Conservation (phyloP, 1,140 invertebrate genomes). For the Armadillidium nasatum region DNA sequence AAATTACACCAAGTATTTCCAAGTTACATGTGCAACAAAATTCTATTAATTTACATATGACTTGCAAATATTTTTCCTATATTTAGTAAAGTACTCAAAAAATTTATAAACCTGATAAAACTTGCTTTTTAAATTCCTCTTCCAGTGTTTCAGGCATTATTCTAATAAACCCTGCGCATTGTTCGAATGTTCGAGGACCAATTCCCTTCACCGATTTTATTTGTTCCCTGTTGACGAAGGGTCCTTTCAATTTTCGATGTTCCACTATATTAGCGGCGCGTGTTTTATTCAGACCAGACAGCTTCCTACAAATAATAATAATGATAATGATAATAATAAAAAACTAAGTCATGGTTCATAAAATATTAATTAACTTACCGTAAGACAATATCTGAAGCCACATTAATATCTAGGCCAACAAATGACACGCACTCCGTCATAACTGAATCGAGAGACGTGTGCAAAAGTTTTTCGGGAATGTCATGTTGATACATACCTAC, state of each 20-base stretch:
- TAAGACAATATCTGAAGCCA: constrained; percentile 69
- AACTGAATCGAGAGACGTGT: constrained; percentile 65
- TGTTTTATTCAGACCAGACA: constrained; percentile 70
- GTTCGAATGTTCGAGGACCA: constrained; percentile 74
- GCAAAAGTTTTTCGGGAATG: constrained; percentile 68
- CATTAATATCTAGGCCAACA: constrained; percentile 86
- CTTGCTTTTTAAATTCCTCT: constrained; percentile 32
- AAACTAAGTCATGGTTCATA: background rate
- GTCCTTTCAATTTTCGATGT: constrained; percentile 63
- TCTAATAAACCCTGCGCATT: constrained; percentile 82
- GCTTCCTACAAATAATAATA: constrained; percentile 54
- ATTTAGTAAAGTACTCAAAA: too few relatives aligned
- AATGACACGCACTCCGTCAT: constrained; percentile 78
- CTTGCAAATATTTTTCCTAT: too few relatives aligned
- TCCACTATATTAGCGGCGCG: constrained; percentile 72
- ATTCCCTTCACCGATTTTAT: constrained; percentile 70
- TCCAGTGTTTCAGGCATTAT: constrained; percentile 56
- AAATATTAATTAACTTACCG: constrained; percentile 53
- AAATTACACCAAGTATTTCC: too few relatives aligned
- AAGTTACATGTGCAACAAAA: too few relatives aligned
- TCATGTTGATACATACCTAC: constrained; percentile 91
- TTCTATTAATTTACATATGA: too few relatives aligned
- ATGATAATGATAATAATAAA: constrained; percentile 23
- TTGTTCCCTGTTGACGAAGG: constrained; percentile 67
- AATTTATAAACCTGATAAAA: background rate